Base-by-base conservation (phyloP, 2,797 vertebrate species). In the Anguilla obscura region DNA sequence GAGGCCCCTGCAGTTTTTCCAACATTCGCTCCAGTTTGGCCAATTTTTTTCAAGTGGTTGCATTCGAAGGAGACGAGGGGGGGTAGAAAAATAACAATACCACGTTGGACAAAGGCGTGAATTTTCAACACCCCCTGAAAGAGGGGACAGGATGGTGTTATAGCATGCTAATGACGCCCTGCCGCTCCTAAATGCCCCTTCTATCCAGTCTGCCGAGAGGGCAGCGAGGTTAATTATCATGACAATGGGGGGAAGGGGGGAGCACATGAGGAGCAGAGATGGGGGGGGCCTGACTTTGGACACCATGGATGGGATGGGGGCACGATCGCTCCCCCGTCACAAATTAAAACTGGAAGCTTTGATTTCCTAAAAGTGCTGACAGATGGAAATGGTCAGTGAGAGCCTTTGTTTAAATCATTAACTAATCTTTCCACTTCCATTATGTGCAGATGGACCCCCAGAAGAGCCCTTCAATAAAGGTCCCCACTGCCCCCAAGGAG, bases 371-470 rank as follows among this genome's bases (percentile, higher is more conserved):
- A 79, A 93, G 94, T 82, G 93, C 91, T 93, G 95, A 94, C 94
- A 96, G 96, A 96, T 93, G 94, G 93, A 94, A 92, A 83, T 74
- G 93, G 95, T 95, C 95, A 94, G 91, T 84, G 91, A 85, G 93
- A 92, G 94, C 92, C 94, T 95, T 95, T 97, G 96, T 96, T 94
- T 94, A 90, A 95, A 94, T 96, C 95, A 96, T 96, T 96, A 97
- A 95, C 95, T 95, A 91, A 90, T 90, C 93, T 91, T 91, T 94
- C 94, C 93, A 94, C 91, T 90, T 92, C 91, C 93, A 92, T 94
- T 95, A 94, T 93, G 91, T 87, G 91, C 91, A 87, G 90, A 69
- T 93, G 93, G 93, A 91, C 93, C 88, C 88, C 88, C 91, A 88
- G 88, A 92, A 92, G 93, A 90, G 92, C 88, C 90, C 45, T 90